Base-by-base conservation (phyloP, 2,113 vertebrate genomes). In the Festucalex cinctus region DNA sequence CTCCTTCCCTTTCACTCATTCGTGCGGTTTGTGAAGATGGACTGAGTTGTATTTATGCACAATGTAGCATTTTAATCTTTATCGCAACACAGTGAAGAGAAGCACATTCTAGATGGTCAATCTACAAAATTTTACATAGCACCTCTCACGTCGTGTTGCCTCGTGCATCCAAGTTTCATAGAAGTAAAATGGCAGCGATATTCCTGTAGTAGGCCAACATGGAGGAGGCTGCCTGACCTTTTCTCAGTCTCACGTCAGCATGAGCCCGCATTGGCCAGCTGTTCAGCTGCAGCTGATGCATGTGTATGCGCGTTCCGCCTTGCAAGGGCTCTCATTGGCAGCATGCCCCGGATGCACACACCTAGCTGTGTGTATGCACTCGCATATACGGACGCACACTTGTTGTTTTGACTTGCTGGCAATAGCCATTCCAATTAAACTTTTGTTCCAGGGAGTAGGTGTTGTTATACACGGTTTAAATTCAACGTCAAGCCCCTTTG, bases 251-350 rank as follows among this genome's bases (percentile, higher is more conserved):
- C 61, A 22, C 57, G 65, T 78, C 61, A 1, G 16, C 63, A 70
- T 77, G 71, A 57, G 59, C 84, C 81, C 0, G 66, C 77, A 86
- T 76, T 62, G 74, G 57, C 83, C 88, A 90, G 88, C 87, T 88
- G 85, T 86, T 85, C 66, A 59, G 70, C 84, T 83, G 83, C 71
- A 83, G 83, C 85, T 81, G 83, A 87, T 83, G 74, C 75, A 78
- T 66, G 57, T 35, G 56, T 7, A 37, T 59, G 32, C 20, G 32
- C 12, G 87, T 85, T 87, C 87, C 87, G 85, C 88, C 85, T 82
- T 82, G 64, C 49, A 14, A 35, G 73, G 74, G 81, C 65, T 87
- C 89, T 84, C 57, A 79, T 86, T 89, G 87, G 85, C 85, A 80
- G 68, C 64, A 53, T 71, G 84, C 80, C 83, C 69, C 69, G 53